Conservation (phyloP, 2,888 invertebrate species). For the Tuta absoluta region DNA sequence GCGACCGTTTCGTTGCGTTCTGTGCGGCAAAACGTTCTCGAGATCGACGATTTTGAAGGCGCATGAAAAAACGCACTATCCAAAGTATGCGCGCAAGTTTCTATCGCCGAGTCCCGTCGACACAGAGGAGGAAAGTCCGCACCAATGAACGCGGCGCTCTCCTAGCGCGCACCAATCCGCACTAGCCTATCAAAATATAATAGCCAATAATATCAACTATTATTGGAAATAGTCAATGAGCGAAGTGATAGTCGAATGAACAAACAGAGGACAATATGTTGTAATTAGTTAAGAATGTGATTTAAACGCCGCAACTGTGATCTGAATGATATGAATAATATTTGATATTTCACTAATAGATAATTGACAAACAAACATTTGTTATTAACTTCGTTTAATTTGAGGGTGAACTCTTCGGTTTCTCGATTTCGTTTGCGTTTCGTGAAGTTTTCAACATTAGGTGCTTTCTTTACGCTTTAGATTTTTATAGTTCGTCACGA, state of each 20-base stretch:
- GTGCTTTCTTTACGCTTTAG: slow-evolving; percentile 75
- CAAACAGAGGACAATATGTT: slow-evolving; percentile 78
- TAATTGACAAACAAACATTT: slow-evolving; percentile 73
- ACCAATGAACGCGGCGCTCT: slow-evolving; percentile 77
- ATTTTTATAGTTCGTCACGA: slow-evolving; percentile 56
- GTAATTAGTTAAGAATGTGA: slow-evolving; percentile 81
- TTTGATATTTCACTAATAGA: slow-evolving; percentile 81
- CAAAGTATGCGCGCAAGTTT: slow-evolving; percentile 94
- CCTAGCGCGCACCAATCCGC: slow-evolving; percentile 43
- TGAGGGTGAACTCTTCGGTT: slow-evolving; percentile 50
- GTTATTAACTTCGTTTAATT: slow-evolving; percentile 62
- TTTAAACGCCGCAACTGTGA: slow-evolving; percentile 82
- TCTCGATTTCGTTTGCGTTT: slow-evolving; percentile 55
- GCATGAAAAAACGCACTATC: slow-evolving; percentile 96
- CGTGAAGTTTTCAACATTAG: slow-evolving; percentile 60
- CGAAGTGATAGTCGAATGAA: slow-evolving; percentile 67
- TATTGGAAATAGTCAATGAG: slow-evolving; percentile 66
- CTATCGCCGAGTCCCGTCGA: slow-evolving; percentile 93
- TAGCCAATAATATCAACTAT: slow-evolving; percentile 52
- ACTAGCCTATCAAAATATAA: slow-evolving; percentile 54
- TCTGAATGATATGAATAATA: slow-evolving; percentile 82
- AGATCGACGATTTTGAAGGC: slow-evolving; percentile 95
- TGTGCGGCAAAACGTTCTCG: slow-evolving; percentile 95
- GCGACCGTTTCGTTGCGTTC: slow-evolving; percentile 92
- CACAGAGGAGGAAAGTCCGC: slow-evolving; percentile 90